phyloP scores from a whole-genome alignment of 1,140 invertebrate genomes.

The Pseudomyrmex cubaensis region DNA sequence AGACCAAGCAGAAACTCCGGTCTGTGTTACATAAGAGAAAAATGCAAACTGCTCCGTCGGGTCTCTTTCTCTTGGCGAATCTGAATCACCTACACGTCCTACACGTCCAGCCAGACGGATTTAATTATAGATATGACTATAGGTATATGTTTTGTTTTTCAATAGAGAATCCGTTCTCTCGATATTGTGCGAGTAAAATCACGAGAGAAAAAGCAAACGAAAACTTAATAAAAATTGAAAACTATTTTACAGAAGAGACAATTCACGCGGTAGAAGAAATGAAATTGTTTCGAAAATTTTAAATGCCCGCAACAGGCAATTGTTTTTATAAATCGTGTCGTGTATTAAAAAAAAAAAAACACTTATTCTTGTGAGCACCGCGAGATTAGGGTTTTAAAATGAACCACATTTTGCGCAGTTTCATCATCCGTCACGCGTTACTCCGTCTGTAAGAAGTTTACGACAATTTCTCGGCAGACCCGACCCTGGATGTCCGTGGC shows the following conservation, averaged over 20 bases:
- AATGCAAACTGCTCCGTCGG: conserved; percentile 39
- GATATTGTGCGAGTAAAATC: too few relatives aligned
- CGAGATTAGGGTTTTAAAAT: not conserved
- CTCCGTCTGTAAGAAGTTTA: not conserved
- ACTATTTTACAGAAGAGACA: not conserved
- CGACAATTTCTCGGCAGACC: not conserved
- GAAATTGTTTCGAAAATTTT: too few relatives aligned
- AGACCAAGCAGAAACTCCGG: conserved; percentile 75
- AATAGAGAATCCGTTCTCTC: too few relatives aligned
- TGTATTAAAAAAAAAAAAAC: not conserved
- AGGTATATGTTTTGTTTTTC: not conserved
- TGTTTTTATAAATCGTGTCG: not conserved
- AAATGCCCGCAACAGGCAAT: not conserved
- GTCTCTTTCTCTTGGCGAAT: not conserved
- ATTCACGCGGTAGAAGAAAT: not conserved
- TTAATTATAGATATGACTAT: conserved; percentile 56
- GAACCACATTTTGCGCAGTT: not conserved
- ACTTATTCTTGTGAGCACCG: not conserved
- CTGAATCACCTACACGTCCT: conserved; percentile 41
- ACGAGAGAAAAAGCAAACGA: too few relatives aligned
- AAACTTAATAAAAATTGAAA: not conserved
- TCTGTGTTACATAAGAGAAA: conserved; percentile 76
- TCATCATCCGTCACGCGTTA: not conserved
- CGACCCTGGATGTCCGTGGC: too few relatives aligned
- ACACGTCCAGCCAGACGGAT: conserved; percentile 59